phyloP scores from a whole-genome alignment of 1,140 invertebrate species.

The Thereuonema tuberculata region DNA sequence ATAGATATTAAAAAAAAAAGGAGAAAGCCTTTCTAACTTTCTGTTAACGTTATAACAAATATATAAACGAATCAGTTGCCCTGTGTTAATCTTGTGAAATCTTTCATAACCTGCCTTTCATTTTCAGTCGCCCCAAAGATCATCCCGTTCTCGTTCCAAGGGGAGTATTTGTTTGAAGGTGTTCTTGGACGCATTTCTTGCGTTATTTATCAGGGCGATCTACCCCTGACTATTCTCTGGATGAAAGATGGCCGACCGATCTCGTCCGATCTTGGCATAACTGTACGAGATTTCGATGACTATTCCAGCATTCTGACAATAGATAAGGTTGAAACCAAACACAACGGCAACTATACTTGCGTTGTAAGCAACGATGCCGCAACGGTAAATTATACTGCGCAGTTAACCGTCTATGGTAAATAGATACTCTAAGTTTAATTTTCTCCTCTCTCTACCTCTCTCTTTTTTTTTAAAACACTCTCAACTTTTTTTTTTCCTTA shows the following conservation, averaged over 20 bases:
- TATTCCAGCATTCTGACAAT: constrained; percentile 45
- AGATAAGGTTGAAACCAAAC: constrained; percentile 27
- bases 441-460: background rate
- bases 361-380: constrained; percentile 32
- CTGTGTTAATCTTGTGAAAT: too few species aligned
- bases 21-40: too few species aligned
- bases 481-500: background rate
- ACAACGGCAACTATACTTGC: constrained; percentile 36
- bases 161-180: constrained; percentile 29
- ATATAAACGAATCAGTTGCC: too few species aligned
- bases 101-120: constrained; percentile 7
- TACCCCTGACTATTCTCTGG: constrained; percentile 25
- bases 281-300: constrained; percentile 41
- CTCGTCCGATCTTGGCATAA: constrained; percentile 26
- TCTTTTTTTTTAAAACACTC: background rate
- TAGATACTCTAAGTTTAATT: too few species aligned
- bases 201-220: constrained; percentile 20
- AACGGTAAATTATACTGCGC: constrained; percentile 28
- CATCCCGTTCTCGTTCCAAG: constrained; percentile 43
- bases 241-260: constrained; percentile 30
- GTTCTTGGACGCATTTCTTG: constrained; percentile 20
- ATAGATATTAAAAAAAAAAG: too few species aligned
- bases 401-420: constrained; percentile 63
- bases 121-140: constrained; percentile 43
- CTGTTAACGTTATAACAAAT: too few species aligned